Base-by-base conservation (phyloP, 2,113 vertebrate genomes). In the Falcunculus frontatus region DNA sequence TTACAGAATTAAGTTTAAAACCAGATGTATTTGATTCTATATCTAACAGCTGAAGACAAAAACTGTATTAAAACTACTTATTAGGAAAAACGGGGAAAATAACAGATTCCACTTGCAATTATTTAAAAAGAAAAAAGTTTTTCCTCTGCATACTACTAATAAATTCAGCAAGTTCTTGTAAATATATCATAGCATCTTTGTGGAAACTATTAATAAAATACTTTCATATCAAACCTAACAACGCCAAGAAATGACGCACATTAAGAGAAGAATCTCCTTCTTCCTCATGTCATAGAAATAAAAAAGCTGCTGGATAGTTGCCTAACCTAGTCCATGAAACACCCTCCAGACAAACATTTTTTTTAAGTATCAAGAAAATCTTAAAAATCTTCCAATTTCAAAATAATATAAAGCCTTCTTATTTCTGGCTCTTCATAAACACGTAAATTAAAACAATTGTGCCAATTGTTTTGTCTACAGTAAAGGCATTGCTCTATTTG, bases 381-480 rank as follows among this genome's bases (percentile, higher is more conserved):
- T 68, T 15, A 8, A 21, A 77, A 92, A 93, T 56, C 47, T 39
- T 91, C 62, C 86, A 37, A 92, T 94, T 96, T 97, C 94, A 84
- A 96, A 97, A 96, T 70, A 93, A 80, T 39, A 96, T 49, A 74
- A 93, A 95, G 52, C 63, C 63, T 14, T 60, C 41, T 79, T 97
- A 95, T 87, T 96, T 95, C 91, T 96, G 93, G 90, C 83, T 95
- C 65, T 89, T 87, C 68, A 87, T 85, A 89, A 93, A 95, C 75
- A 95, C 94, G 94, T 55, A 96, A 93, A 92, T 94, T 77, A 70
- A 81, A 96, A 87, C 47, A 50, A 18, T 41, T 78, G 47, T 91
- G 93, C 91, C 56, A 88, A 95, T 67, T 97, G 89, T 97, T 97
- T 90, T 94, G 96, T 97, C 97, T 97, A 76, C 91, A 95, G 84